Evolutionary conservation across 1,140 invertebrate genomes (phyloP), one percentile per base, ranked within the genome.

Genomic region (Drosophila auraria): DNA sequence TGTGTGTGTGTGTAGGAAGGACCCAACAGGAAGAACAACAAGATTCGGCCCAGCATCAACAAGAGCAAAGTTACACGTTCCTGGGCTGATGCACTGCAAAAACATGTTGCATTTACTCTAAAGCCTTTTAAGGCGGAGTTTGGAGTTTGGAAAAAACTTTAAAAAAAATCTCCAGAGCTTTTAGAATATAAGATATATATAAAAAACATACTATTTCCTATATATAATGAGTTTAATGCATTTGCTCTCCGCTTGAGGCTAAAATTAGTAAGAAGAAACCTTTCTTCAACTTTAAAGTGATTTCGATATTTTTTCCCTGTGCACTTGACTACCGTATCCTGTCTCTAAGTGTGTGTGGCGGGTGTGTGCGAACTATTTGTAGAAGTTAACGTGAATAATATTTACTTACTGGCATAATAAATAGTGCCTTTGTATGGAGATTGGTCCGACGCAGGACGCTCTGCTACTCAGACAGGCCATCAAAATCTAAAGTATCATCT

Each of bases 331-430:
- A 7, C n/a, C 14, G 49, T 40, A 20, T 27, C 57, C 51, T 65
- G 36, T 17, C 25, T 23, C 36, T 45, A 30, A 23, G 23, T 58
- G 20, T 58, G 25, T 40, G 60, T 49, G 25, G 36, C 7, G 17
- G 4, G 47, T 4, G 44, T 72, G 36, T 62, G 44, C 30, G 25
- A 78, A 74, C 61, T 84, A 82, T 86, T 89, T 89, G 82, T 75
- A 75, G 66, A 90, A 84, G 86, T 89, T 89, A 86, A 89, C 82
- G 78, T 83, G 70, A 82, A 90, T 86, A 89, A 90, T 87, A 89
- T 89, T 89, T 89, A 90, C 84, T 90, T 86, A 82, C 86, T 79
- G 78, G 74, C 82, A 90, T 90, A 79, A 89, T 82, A 90, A 89
- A 89, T 82, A 89, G 81, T 81, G 82, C 78, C 68, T 78, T 79